phyloP scores from a whole-genome alignment of 2,797 vertebrate species.

The Aselliscus stoliczkanus region DNA sequence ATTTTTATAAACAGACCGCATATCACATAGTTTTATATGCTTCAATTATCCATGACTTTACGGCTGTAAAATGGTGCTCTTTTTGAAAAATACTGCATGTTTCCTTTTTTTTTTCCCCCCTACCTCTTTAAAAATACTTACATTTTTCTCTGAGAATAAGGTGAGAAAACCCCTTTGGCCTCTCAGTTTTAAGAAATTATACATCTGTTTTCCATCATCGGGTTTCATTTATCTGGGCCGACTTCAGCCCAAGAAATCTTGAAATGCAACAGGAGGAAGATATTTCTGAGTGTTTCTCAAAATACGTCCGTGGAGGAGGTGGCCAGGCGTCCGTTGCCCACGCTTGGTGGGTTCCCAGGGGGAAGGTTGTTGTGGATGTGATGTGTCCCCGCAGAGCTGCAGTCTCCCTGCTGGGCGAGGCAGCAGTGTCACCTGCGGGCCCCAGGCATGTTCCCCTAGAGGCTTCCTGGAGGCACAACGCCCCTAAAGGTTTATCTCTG shows the following conservation, averaged over 20 bases:
- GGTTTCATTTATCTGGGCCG: not conserved
- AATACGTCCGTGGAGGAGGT: not conserved
- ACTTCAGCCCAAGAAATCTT: not conserved
- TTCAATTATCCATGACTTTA: not conserved
- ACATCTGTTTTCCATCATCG: not conserved
- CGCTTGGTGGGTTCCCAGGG: too few species aligned
- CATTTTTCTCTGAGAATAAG: not conserved
- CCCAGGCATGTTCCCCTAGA: not conserved
- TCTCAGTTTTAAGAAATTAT: not conserved
- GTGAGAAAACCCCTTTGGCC: not conserved
- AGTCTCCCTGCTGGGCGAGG: too few species aligned
- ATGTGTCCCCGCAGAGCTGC: too few species aligned
- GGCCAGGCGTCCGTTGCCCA: not conserved
- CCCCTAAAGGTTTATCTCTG: not conserved
- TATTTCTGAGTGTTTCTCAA: not conserved
- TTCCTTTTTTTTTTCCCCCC: not conserved
- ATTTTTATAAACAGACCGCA: not conserved
- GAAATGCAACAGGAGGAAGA: not conserved
- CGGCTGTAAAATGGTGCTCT: not conserved
- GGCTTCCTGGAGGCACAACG: accelerated
- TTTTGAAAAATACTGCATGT: not conserved
- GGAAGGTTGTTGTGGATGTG: too few species aligned
- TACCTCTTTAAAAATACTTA: not conserved
- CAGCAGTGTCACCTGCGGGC: too few species aligned
- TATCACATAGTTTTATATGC: not conserved